Conservation (phyloP, 1,140 invertebrate genomes). For the Scaptomyza pallida region DNA sequence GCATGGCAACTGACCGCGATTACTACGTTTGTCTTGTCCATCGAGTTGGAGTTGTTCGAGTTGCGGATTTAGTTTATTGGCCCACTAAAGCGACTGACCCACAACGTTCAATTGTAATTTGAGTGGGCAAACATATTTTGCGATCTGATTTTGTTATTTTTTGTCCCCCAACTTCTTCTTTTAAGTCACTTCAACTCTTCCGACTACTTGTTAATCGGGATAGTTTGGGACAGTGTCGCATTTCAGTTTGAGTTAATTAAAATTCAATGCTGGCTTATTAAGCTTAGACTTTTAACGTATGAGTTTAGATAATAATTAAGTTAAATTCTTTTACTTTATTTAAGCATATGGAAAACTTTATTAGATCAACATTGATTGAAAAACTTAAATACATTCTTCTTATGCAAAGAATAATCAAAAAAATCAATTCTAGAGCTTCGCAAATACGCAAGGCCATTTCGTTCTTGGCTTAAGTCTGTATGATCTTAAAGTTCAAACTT, state of each 20-base stretch:
- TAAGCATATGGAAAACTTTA: too few species aligned
- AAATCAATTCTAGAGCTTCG: too few species aligned
- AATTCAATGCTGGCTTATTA: conserved; percentile 43
- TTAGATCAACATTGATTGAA: too few species aligned
- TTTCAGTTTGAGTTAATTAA: conserved; percentile 55
- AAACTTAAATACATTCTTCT: too few species aligned
- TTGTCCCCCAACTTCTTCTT: background rate
- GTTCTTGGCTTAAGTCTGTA: too few species aligned
- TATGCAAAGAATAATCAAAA: too few species aligned
- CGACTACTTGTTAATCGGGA: background rate
- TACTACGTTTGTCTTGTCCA: conserved; percentile 54
- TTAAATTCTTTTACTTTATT: too few species aligned
- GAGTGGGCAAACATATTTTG: conserved; percentile 75
- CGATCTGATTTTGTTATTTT: conserved; percentile 48
- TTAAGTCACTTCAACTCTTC: background rate
- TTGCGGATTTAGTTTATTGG: conserved; percentile 70
- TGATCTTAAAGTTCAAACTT: too few species aligned
- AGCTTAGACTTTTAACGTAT: conserved; percentile 42
- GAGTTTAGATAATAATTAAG: too few species aligned
- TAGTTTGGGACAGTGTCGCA: conserved; percentile 4
- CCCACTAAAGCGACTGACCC: conserved; percentile 77
- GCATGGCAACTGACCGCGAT: conserved; percentile 53
- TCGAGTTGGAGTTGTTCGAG: conserved; percentile 5
- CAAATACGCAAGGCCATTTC: too few species aligned
- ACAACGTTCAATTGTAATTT: conserved; percentile 82